A percentile compares a stretch with the other conserved stretches of the same genome.
phyloP scores from a whole-genome alignment of 2,888 invertebrate genomes.

The Neocrepidodera transversa region DNA sequence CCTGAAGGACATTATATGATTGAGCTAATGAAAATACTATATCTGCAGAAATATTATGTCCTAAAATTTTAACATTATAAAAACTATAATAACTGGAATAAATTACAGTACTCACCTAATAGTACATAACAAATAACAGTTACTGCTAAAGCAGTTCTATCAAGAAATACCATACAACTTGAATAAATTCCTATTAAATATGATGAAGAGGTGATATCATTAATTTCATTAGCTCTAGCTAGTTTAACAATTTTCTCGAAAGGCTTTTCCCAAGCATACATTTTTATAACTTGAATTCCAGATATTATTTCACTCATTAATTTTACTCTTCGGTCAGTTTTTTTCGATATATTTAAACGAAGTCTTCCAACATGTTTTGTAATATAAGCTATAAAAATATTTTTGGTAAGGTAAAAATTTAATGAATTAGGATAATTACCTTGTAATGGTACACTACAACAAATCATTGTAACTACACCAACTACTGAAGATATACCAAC shows the following conservation, averaged over 20 bases:
- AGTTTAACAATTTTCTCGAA: slow-evolving; percentile 77
- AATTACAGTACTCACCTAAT: slow-evolving; percentile 60
- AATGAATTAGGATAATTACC: slow-evolving; percentile 63
- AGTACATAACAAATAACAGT: slow-evolving; percentile 79
- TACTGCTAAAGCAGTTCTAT: slow-evolving; percentile 79
- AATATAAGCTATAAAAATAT: slow-evolving; percentile 50
- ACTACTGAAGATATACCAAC: slow-evolving; percentile 76
- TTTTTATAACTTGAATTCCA: slow-evolving; percentile 80
- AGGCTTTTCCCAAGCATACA: slow-evolving; percentile 66
- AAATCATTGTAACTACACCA: slow-evolving; percentile 71
- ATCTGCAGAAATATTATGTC: slow-evolving; percentile 57
- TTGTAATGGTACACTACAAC: slow-evolving; percentile 80
- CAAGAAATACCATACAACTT: slow-evolving; percentile 76
- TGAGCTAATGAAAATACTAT: slow-evolving; percentile 62
- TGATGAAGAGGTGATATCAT: slow-evolving; percentile 67
- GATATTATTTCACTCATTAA: slow-evolving; percentile 88
- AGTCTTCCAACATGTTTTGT: slow-evolving; percentile 78
- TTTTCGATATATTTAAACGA: slow-evolving; percentile 75
- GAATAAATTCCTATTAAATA: slow-evolving; percentile 70
- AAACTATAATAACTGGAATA: neutral
- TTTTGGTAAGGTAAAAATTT: neutral
- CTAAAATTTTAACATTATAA: slow-evolving; percentile 24
- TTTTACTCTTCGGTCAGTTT: slow-evolving; percentile 83
- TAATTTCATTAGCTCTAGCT: slow-evolving; percentile 74
- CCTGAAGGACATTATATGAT: slow-evolving; percentile 62